These are phyloP conservation scores for Buphagus erythrorhynchus DNA, from an alignment of 2,797 vertebrate species.

Conservation along the genomic window DNA sequence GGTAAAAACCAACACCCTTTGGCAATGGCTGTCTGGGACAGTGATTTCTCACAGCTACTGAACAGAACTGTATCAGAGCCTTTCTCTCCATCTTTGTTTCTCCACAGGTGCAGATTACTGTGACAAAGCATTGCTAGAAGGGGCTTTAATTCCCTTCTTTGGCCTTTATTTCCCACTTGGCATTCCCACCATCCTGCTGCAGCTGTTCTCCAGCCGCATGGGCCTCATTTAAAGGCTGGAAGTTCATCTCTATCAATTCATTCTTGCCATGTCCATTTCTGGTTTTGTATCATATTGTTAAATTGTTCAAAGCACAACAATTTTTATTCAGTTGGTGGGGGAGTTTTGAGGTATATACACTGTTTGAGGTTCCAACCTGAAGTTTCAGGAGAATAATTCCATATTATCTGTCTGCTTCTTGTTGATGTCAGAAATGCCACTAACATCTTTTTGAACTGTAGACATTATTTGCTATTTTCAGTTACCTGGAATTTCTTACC, in stretches of 20 bases:
- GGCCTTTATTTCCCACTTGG: background rate
- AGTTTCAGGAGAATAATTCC: background rate
- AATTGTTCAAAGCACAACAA: background rate
- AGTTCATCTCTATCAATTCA: background rate
- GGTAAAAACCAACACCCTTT: background rate
- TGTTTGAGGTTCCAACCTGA: background rate
- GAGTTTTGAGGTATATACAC: background rate
- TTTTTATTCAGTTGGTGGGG: background rate
- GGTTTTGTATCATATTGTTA: background rate
- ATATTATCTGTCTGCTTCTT: background rate
- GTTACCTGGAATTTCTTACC: slow-evolving; percentile 5
- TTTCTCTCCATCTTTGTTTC: background rate
- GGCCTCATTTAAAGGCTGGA: background rate
- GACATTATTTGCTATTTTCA: background rate
- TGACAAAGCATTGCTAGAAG: background rate
- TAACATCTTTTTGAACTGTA: background rate
- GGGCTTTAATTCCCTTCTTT: background rate
- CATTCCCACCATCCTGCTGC: background rate
- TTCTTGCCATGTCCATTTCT: background rate
- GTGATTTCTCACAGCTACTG: background rate
- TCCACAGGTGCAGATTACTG: background rate
- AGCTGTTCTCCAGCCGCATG: background rate
- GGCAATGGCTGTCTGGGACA: background rate
- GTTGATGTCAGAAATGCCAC: background rate
- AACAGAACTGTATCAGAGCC: background rate